Evolutionary conservation across 1,140 invertebrate species (phyloP), one percentile per base, ranked within the genome.

Genomic region (Acromyrmex echinatior): DNA sequence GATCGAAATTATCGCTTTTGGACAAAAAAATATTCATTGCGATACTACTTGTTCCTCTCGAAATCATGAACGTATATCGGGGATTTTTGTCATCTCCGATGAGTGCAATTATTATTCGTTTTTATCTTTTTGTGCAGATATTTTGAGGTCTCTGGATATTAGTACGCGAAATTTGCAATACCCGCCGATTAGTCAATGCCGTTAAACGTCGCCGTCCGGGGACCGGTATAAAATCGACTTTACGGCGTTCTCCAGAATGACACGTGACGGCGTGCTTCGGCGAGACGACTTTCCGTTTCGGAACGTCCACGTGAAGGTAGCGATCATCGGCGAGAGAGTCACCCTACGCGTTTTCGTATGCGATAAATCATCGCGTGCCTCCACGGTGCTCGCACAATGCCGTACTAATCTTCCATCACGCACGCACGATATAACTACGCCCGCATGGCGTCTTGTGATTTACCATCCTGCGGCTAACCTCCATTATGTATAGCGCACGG

Each of bases 381-480:
- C 92, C 92, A 94, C 92, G 91, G 92, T 92, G 93, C 94, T 94
- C 92, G 93, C 93, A 95, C 94, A 95, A 95, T 95, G 92, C 93
- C 92, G 93, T 93, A 95, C 94, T 94, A 95, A 95, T 95, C 94
- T 95, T 94, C 94, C 94, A 95, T 95, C 94, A 95, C 94, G 92
- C 92, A 94, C 92, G 94, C 92, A 94, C 93, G 94, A 95, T 94
- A 95, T 95, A 95, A 94, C 94, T 94, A 95, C 94, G 93, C 94
- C 94, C 94, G 94, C 94, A 95, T 95, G 94, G 93, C 94, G 94
- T 95, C 93, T 91, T 90, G 94, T 95, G 94, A 95, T 95, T 95
- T 95, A 95, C 94, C 93, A 94, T 94, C 94, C 93, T 95, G 94
- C 92, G 94, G 94, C 94, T 95, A 95, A 94, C 94, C 94, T 95